Percentiles rank a stretch among this genome's conserved stretches.
phyloP scores from a whole-genome alignment of 1,140 invertebrate species.

The Leptinotarsa lineolata region DNA sequence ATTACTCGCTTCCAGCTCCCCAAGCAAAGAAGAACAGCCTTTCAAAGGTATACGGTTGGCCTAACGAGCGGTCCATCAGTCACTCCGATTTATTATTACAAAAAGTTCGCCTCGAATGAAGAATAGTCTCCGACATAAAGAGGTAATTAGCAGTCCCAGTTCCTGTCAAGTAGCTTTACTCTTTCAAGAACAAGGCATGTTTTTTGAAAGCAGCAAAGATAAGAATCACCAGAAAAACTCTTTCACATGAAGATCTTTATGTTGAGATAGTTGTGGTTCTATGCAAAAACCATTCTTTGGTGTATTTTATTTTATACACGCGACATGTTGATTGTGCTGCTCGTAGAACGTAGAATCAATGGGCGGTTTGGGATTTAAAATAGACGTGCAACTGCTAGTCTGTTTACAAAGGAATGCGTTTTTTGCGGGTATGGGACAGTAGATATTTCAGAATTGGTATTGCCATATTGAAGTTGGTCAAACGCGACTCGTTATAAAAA shows the following conservation, averaged over 20 bases:
- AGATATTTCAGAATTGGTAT: no score
- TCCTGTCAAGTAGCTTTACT: slow-evolving; percentile 48
- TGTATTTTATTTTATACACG: slow-evolving; percentile 9
- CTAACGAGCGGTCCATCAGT: not conserved
- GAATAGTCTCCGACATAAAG: slow-evolving; percentile 46
- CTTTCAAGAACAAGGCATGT: slow-evolving; percentile 41
- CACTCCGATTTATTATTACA: slow-evolving; percentile 18
- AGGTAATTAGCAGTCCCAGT: slow-evolving; percentile 49
- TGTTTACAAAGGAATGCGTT: no score
- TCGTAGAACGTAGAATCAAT: not conserved
- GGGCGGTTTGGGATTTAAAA: not conserved
- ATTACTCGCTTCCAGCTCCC: no score
- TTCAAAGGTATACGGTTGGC: no score
- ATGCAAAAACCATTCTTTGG: slow-evolving; percentile 8
- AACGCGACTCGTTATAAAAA: no score
- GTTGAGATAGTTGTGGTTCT: slow-evolving; percentile 12
- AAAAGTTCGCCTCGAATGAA: slow-evolving; percentile 37
- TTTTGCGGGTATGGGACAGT: no score
- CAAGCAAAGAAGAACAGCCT: no score
- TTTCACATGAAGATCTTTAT: slow-evolving; percentile 20
- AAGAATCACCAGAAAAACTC: slow-evolving; percentile 39
- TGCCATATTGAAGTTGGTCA: no score
- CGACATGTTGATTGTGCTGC: slow-evolving; percentile 7
- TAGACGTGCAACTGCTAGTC: not conserved
- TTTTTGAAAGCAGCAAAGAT: slow-evolving; percentile 42